Percentiles rank a stretch among this genome's conserved stretches.
phyloP scores from a whole-genome alignment of 2,113 vertebrate species.

The Sitta europaea region DNA sequence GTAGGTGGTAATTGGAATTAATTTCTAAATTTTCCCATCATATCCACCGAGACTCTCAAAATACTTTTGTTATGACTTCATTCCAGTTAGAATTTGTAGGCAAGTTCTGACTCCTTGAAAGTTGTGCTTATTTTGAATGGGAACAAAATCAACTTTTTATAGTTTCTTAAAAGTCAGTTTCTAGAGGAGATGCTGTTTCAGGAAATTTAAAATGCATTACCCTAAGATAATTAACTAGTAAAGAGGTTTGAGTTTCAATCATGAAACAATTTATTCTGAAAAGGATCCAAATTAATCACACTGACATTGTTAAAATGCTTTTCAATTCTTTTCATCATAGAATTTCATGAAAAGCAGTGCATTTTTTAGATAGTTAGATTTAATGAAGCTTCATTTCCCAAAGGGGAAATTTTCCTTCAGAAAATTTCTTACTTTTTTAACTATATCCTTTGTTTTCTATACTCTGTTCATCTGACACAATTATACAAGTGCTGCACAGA shows the following conservation, averaged over 20 bases:
- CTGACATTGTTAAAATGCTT: not conserved
- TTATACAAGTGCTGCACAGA: not conserved
- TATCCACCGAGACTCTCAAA: not conserved
- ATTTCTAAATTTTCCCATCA: not conserved
- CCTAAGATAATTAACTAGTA: not conserved
- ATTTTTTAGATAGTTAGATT: not conserved
- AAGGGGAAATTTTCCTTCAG: not conserved
- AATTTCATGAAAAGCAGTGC: not conserved
- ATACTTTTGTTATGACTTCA: not conserved
- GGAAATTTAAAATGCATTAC: not conserved
- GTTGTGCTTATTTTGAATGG: not conserved
- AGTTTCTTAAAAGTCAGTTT: not conserved
- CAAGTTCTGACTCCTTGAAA: not conserved
- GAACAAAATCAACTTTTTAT: not conserved
- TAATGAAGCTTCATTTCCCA: not conserved
- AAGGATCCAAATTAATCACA: not conserved
- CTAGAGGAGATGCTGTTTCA: not conserved
- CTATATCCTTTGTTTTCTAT: not conserved
- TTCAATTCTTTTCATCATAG: not conserved
- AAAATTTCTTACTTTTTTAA: not conserved
- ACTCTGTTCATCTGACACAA: not conserved
- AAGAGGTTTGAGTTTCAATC: conserved; percentile 5
- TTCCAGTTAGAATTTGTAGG: not conserved
- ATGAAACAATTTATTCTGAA: not conserved
- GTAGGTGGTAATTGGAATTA: not conserved